A percentile compares a stretch with the other conserved stretches of the same genome.
phyloP scores from a whole-genome alignment of 1,140 invertebrate species.

The Drosophila auraria region DNA sequence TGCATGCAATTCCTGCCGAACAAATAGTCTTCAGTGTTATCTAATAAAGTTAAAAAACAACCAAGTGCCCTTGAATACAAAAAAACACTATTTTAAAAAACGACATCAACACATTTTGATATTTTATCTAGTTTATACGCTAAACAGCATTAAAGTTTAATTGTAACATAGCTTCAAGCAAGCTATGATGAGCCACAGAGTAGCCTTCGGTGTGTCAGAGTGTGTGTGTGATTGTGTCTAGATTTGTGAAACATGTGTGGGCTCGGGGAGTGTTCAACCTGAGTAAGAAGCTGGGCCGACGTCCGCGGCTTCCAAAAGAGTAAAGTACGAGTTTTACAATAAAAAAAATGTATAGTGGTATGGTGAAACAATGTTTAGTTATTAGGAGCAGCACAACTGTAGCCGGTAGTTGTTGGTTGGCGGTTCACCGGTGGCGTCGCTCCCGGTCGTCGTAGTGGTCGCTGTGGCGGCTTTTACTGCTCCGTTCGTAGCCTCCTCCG shows the following conservation, averaged over 20 bases:
- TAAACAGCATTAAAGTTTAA: constrained; percentile 2
- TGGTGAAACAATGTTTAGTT: constrained; percentile 26
- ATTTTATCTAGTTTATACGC: constrained; percentile 7
- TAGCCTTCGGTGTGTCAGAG: constrained; percentile 32
- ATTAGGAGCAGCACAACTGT: constrained; percentile 18
- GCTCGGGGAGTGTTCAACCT: constrained; percentile 55
- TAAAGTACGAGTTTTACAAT: constrained; percentile 4
- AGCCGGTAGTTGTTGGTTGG: constrained; percentile 10
- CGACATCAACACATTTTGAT: constrained; percentile 5
- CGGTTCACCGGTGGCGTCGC: constrained; percentile 65
- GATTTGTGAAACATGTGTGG: constrained; percentile 23
- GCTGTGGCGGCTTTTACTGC: constrained; percentile 56
- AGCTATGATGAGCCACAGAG: constrained; percentile 11
- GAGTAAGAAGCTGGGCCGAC: constrained; percentile 48
- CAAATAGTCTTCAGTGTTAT: neutral
- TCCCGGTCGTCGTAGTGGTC: constrained; percentile 63
- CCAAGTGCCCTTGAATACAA: neutral
- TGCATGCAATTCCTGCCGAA: too few species aligned
- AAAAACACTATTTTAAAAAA: neutral
- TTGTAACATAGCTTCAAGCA: neutral
- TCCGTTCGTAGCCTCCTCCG: constrained; percentile 48
- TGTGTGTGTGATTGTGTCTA: constrained; percentile 44
- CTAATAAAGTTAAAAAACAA: neutral
- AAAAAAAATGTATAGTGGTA: constrained; percentile 18
- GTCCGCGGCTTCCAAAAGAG: constrained; percentile 10